Conservation (phyloP, 2,113 vertebrate species). For the Ictalurus punctatus region DNA sequence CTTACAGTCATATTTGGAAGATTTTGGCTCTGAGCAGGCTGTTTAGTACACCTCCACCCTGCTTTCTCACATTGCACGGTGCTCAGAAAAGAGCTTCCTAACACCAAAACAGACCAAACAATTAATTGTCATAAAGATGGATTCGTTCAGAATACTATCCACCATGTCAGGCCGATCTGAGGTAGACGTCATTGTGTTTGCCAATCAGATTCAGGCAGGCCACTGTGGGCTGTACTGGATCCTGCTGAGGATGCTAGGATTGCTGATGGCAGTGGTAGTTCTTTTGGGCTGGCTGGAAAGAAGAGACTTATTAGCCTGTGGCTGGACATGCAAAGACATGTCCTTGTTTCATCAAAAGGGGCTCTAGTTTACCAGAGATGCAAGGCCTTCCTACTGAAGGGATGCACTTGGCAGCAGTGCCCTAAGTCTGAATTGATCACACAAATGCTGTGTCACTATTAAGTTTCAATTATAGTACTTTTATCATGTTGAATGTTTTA, state of each 20-base stretch:
- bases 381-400: background rate
- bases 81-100: background rate
- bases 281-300: background rate
- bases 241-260: background rate
- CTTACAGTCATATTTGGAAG: too few relatives aligned
- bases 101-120: background rate
- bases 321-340: background rate
- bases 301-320: background rate
- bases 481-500: background rate
- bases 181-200: background rate
- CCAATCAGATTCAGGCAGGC: background rate
- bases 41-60: too few relatives aligned
- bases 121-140: background rate
- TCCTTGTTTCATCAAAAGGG: background rate
- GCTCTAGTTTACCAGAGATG: background rate
- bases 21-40: too few relatives aligned
- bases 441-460: background rate
- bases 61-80: background rate
- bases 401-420: too few relatives aligned
- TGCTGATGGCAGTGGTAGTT: background rate
- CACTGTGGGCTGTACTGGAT: background rate
- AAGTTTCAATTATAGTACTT: background rate
- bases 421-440: background rate
- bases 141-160: background rate
- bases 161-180: background rate